Evolutionary conservation across 2,797 vertebrate species (phyloP).

Genomic region (Pangasius sanitwongsei): DNA sequence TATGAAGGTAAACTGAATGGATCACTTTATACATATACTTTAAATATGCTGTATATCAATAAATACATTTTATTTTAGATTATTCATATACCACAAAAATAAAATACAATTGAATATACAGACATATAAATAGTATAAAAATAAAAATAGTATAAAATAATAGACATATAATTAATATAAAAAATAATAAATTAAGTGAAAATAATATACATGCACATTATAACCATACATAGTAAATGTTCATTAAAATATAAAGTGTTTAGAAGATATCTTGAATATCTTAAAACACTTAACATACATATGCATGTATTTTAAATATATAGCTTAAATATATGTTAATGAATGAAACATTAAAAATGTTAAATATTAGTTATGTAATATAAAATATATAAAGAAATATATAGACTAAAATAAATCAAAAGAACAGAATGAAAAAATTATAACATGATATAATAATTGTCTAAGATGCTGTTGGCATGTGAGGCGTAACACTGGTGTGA

Average conservation of each 20-base stretch:
- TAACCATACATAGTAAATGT: not conserved
- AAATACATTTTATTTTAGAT: not conserved
- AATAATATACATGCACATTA: not conserved
- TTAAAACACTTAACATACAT: no score
- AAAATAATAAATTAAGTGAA: not conserved
- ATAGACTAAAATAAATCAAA: not conserved
- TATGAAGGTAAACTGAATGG: not conserved
- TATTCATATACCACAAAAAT: not conserved
- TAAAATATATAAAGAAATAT: not conserved
- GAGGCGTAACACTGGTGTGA: conserved; percentile 36
- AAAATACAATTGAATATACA: not conserved
- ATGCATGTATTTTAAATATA: not conserved
- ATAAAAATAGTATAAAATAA: no score
- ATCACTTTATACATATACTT: not conserved
- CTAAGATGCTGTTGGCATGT: not conserved
- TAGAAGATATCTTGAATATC: not conserved
- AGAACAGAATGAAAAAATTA: not conserved
- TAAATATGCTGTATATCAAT: not conserved
- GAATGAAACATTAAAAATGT: not conserved
- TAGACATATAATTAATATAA: not conserved
- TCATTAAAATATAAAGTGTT: not conserved
- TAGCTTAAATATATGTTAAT: not conserved
- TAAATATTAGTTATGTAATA: not conserved
- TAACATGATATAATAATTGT: not conserved
- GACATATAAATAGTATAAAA: not conserved